phyloP scores from a whole-genome alignment of 2,888 invertebrate species.

The Terebella lapidaria region DNA sequence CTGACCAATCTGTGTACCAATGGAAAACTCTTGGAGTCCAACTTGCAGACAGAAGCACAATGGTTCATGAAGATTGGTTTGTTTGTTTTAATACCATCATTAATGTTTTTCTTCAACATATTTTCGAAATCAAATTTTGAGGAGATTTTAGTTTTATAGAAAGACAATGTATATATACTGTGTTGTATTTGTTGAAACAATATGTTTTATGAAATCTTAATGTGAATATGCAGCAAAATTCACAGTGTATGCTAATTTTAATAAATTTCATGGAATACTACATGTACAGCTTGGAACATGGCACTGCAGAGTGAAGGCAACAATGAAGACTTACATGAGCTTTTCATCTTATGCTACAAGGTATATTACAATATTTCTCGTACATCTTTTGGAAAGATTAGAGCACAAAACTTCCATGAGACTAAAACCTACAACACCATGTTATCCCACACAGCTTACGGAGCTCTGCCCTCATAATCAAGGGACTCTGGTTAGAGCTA shows the following conservation, averaged over 20 bases:
- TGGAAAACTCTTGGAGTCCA: not conserved
- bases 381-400: too few species aligned
- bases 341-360: conserved; percentile 39
- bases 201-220: too few species aligned
- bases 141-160: too few species aligned
- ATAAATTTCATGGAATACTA: too few species aligned
- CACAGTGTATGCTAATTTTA: too few species aligned
- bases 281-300: conserved; percentile 44
- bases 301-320: conserved; percentile 40
- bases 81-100: not conserved
- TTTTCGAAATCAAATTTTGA: too few species aligned
- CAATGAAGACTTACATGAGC: conserved; percentile 33
- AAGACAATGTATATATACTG: too few species aligned
- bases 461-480: conserved; percentile 28
- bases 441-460: conserved; percentile 15
- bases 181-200: too few species aligned
- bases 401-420: not conserved
- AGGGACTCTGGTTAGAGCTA: conserved; percentile 29
- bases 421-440: too few species aligned
- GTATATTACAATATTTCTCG: too few species aligned
- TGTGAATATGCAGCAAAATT: too few species aligned
- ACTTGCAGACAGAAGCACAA: conserved; percentile 31
- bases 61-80: conserved; percentile 50
- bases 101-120: too few species aligned
- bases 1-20: conserved; percentile 1